These are phyloP conservation scores for Eristalinus aeneus DNA, from an alignment of 2,888 invertebrate genomes.

Conservation along the genomic window DNA sequence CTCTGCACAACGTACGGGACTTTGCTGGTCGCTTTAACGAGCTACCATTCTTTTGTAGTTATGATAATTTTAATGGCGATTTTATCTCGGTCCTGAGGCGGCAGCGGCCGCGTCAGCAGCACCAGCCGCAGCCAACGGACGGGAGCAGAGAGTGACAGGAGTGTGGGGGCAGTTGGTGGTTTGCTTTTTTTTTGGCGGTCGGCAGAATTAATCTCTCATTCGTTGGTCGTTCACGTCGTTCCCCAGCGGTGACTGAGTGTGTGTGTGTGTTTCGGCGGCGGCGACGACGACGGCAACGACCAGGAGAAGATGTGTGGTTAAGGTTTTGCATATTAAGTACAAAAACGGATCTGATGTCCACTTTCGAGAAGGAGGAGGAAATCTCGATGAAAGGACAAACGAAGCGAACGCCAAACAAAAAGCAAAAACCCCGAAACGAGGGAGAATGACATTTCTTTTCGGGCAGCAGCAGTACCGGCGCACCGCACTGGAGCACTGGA, in stretches of 20 bases:
- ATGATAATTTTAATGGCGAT: constrained; percentile 72
- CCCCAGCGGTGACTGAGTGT: background rate
- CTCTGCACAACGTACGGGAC: constrained; percentile 53
- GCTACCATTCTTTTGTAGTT: constrained; percentile 69
- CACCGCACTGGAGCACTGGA: constrained; percentile 44
- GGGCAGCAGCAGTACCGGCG: constrained; percentile 6
- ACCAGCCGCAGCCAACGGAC: constrained; percentile 38
- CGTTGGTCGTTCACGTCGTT: constrained; percentile 29
- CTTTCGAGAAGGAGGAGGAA: constrained; percentile 33
- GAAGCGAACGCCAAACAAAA: background rate
- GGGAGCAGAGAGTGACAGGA: constrained; percentile 50
- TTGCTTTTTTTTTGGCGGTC: constrained; percentile 15
- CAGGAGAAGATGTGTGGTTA: constrained; percentile 36
- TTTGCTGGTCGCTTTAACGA: constrained; percentile 61
- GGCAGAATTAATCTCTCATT: constrained; percentile 63
- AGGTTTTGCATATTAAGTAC: constrained; percentile 70
- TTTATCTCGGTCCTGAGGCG: constrained; percentile 70
- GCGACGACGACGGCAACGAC: constrained; percentile 36
- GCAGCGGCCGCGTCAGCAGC: constrained; percentile 63
- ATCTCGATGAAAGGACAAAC: constrained; percentile 28
- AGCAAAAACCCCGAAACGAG: background rate
- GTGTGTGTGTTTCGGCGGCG: background rate
- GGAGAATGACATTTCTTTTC: constrained; percentile 33
- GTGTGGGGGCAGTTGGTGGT: constrained; percentile 52
- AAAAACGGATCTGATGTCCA: constrained; percentile 61